Evolutionary conservation across 1,140 invertebrate genomes (phyloP).

Genomic region (Mamestra configurata): DNA sequence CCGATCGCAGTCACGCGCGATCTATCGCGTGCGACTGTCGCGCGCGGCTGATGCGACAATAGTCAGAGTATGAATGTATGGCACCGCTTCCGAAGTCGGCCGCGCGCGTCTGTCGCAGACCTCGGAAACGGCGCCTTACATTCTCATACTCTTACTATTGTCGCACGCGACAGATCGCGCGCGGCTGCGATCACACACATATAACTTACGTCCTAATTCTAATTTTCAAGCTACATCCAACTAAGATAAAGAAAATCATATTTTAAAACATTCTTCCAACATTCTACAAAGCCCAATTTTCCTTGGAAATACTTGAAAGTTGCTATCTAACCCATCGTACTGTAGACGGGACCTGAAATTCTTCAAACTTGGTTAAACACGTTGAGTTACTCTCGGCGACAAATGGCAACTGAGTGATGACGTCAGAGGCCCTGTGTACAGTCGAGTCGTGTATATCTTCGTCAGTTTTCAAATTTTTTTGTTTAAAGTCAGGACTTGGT

Average conservation of each 20-base stretch:
- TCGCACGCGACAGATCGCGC: no score
- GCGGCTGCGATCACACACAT: background rate
- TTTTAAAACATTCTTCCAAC: background rate
- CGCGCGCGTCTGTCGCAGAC: no score
- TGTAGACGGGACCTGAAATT: conserved; percentile 14
- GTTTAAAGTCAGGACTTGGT: no score
- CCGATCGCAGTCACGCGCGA: no score
- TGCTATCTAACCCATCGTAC: conserved; percentile 27
- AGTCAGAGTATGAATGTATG: no score
- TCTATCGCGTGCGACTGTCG: no score
- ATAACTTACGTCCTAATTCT: background rate
- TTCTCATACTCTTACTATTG: no score
- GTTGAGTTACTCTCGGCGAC: conserved; percentile 8
- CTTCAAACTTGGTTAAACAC: conserved; percentile 38
- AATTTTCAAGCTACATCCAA: background rate
- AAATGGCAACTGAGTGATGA: conserved; percentile 4
- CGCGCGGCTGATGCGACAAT: no score
- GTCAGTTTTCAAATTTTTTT: no score
- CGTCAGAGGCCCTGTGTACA: background rate
- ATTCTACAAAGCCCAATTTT: conserved; percentile 9
- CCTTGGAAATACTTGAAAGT: conserved; percentile 3
- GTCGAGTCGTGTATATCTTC: no score
- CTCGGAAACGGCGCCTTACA: no score
- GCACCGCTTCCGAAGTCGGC: no score
- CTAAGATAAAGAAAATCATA: background rate